Evolutionary conservation across 1,140 invertebrate genomes (phyloP), one percentile per base, ranked within the genome.

Genomic region (Solenopsis invicta): DNA sequence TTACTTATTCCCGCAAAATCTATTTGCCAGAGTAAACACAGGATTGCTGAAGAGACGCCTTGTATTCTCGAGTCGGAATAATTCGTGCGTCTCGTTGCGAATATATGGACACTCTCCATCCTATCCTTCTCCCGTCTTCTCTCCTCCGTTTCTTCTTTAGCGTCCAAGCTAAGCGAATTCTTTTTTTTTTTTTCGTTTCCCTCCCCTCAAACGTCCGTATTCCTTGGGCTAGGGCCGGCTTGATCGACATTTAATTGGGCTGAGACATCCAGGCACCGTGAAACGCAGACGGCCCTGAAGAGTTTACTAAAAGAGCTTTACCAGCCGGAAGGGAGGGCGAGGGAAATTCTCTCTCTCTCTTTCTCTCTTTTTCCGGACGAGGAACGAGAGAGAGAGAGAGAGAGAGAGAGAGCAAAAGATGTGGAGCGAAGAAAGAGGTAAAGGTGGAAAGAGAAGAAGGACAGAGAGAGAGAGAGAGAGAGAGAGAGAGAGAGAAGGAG

Each of bases 211-310:
- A 74, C 37, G n/a, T 50, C 41, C 41, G 34, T 75, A 37, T 84
- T 62, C 69, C 69, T 85, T 37, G 64, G 67, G 67, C 81, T 85
- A 90, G 82, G 75, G 82, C 76, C 72, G 87, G 62, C 66, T 84
- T 84, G 88, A 91, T 89, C 72, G 61, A 81, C 66, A 59, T 71
- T 91, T 91, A 91, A 91, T 91, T 89, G 90, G 76, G 78, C 81
- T 81, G 61, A 87, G 87, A 89, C 77, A 76, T 66, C 66, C 77
- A 91, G 88, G 88, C 86, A 91, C 81, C 85, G 45, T 41, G 88
- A 78, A 81, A 88, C 85, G 74, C 75, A 69, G 84, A 91, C 86
- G 86, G 86, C 88, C 88, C 88, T 91, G 90, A 64, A 89, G 89
- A 89, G 86, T 89, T 91, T 85, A 87, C 84, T 80, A 71, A 74